Percentiles rank a stretch among this genome's conserved stretches.
Conservation (phyloP, 2,113 vertebrate genomes). For the Steatornis caripensis region DNA sequence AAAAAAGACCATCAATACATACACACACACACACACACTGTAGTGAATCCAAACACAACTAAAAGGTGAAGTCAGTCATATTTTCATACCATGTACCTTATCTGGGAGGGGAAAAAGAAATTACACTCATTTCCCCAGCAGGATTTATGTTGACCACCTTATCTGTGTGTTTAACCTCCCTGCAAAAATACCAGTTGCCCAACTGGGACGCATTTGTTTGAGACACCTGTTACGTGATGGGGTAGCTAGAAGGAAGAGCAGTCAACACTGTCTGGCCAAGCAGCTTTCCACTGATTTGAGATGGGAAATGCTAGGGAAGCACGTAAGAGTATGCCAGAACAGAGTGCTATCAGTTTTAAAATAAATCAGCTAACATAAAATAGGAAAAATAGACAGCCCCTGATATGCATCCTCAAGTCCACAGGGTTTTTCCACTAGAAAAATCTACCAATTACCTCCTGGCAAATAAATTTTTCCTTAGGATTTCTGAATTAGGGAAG, state of each 20-base stretch:
- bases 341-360: background rate
- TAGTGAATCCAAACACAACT: background rate
- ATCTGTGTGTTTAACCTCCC: background rate
- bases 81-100: background rate
- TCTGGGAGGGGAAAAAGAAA: background rate
- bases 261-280: background rate
- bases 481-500: background rate
- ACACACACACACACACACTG: rapidly evolving
- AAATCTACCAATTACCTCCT: background rate
- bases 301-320: background rate
- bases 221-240: background rate
- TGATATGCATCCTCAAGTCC: background rate
- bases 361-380: background rate
- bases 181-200: background rate
- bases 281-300: background rate
- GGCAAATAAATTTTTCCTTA: background rate
- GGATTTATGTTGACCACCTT: background rate
- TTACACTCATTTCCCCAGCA: background rate
- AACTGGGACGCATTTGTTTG: background rate
- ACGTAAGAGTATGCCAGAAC: background rate
- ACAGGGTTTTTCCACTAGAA: background rate
- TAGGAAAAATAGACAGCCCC: background rate
- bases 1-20: background rate
- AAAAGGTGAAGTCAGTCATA: background rate
- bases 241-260: background rate